Evolutionary conservation across 2,797 vertebrate genomes (phyloP), one percentile per base, ranked within the genome.

Genomic region (Siniperca scherzeri): DNA sequence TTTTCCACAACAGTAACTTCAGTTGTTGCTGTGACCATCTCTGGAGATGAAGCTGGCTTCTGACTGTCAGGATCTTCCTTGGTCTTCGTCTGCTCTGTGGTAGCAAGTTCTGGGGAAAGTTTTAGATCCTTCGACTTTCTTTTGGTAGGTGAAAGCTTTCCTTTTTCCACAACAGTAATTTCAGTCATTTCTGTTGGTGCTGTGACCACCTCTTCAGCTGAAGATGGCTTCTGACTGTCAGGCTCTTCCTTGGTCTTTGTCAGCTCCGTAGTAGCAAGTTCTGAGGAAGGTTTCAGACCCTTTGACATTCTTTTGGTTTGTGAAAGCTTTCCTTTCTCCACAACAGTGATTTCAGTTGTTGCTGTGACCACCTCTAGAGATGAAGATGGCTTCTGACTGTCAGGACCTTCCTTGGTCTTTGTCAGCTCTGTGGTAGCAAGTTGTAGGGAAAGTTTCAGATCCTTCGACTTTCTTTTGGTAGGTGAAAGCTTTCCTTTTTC

Each of bases 401-500:
- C 27, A 59, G 25, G 14, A 1, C 19, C 48, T 42, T 65, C 17
- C 30, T 17, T 38, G 13, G 21, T 50, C 5, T 17, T 22, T n/a
- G 7, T 27, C 14, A 22, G 2, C 2, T 36, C 25, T 0, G 55
- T 10, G 3, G 2, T 33, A 46, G 46, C 1, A 33, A 11, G 16
- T 17, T 75, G 71, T 40, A 59, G 42, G 1, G 38, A 17, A 33
- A 5, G 6, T 33, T 66, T 68, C 1, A 12, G 16, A 25, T 3
- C 66, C 25, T 64, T 76, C 7, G 61, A 53, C 12, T 65, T 72
- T 40, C 36, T 80, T 70, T 60, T 46, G 36, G 77, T 56, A 7
- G 40, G 62, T 46, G 74, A 66, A 19, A 13, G 21, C 10, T 57
- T 12, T 12, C 3, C 52, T 5, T 46, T 10, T 33, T 44, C 38